Conservation (phyloP, 2,888 invertebrate genomes). For the Elmis aenea region DNA sequence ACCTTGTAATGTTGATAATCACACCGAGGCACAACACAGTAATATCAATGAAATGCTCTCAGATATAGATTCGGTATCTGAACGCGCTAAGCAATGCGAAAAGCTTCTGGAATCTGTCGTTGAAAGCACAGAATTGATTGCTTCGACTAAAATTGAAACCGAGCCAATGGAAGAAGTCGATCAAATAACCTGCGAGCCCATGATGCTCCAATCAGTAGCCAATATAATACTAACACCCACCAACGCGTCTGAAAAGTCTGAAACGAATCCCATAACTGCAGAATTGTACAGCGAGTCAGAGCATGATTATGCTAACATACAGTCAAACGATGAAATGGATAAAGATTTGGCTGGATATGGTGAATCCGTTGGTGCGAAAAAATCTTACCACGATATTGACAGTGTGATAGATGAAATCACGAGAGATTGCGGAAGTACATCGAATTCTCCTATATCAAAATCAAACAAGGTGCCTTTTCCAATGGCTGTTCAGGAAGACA, state of each 20-base stretch:
- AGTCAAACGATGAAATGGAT: conserved; percentile 30
- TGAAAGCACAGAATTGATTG: conserved; percentile 35
- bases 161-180: conserved; percentile 32
- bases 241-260: conserved; percentile 19
- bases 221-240: conserved; percentile 38
- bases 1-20: not conserved
- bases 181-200: conserved; percentile 29
- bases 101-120: conserved; percentile 47
- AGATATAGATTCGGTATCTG: conserved; percentile 47
- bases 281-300: conserved; percentile 29
- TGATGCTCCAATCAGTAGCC: conserved; percentile 33
- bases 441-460: not conserved
- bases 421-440: too few relatives aligned
- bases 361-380: too few relatives aligned
- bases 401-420: too few relatives aligned
- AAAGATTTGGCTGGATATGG: not conserved
- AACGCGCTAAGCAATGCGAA: conserved; percentile 49
- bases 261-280: conserved; percentile 18
- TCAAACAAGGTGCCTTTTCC: not conserved
- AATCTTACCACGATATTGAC: too few relatives aligned
- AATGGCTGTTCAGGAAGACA: not conserved
- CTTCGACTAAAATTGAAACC: conserved; percentile 27
- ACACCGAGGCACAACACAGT: not conserved
- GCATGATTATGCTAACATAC: conserved; percentile 38
- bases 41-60: conserved; percentile 17